A percentile compares a stretch with the other conserved stretches of the same genome.
phyloP scores from a whole-genome alignment of 2,797 vertebrate genomes.

The Tamandua tetradactyla region DNA sequence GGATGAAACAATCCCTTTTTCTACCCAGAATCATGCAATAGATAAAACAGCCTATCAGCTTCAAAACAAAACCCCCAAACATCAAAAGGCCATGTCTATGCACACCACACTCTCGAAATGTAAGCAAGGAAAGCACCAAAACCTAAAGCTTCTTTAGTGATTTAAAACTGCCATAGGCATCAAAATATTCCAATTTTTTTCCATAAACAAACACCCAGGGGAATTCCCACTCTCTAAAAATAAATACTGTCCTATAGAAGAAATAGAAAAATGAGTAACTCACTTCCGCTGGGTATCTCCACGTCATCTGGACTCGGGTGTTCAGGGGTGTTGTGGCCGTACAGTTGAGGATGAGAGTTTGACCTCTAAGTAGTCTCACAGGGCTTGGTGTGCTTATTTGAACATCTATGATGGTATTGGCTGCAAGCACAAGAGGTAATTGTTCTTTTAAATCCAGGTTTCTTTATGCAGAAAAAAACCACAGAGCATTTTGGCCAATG shows the following conservation, averaged over 20 bases:
- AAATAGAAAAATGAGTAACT: conserved; percentile 71
- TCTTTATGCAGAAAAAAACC: not conserved
- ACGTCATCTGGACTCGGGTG: conserved; percentile 93
- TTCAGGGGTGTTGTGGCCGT: conserved; percentile 92
- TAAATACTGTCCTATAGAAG: conserved; percentile 21
- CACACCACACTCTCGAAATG: conserved; percentile 63
- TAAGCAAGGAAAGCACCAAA: not conserved
- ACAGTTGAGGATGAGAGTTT: conserved; percentile 92
- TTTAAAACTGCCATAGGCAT: not conserved
- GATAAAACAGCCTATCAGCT: conserved; percentile 62
- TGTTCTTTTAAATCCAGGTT: not conserved
- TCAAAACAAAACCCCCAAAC: conserved; percentile 67
- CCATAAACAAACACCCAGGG: conserved; percentile 36
- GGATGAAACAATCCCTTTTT: conserved; percentile 24
- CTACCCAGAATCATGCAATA: not conserved
- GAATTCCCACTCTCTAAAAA: conserved; percentile 35
- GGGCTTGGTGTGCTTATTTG: conserved; percentile 88
- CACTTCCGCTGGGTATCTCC: conserved; percentile 95
- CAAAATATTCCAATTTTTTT: conserved; percentile 1
- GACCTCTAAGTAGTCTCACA: conserved; percentile 88
- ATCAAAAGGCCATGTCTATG: conserved; percentile 71
- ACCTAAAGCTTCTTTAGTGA: conserved; percentile 54
- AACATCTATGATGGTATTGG: conserved; percentile 91
- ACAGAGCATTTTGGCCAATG: not conserved
- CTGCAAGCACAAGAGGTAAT: conserved; percentile 80